phyloP scores from a whole-genome alignment of 2,888 invertebrate genomes.

The Drosophila siamana region DNA sequence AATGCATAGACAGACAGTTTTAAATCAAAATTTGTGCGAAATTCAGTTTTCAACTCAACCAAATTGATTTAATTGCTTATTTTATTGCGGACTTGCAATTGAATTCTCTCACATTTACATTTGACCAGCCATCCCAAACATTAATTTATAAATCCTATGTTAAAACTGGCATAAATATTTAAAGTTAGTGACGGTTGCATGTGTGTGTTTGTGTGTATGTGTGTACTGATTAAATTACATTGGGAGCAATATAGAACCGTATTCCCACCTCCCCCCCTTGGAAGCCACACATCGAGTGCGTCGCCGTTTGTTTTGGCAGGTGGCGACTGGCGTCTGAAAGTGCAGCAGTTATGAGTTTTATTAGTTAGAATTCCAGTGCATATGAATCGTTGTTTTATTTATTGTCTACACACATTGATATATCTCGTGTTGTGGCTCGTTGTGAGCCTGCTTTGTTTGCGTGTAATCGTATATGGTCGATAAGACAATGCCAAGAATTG shows the following conservation, averaged over 20 bases:
- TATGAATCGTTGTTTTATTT: constrained; percentile 37
- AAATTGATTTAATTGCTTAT: too few species aligned
- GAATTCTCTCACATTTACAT: too few species aligned
- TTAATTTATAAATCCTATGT: neutral
- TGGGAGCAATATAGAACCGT: neutral
- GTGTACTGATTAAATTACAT: constrained; percentile 20
- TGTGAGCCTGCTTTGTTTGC: constrained; percentile 57
- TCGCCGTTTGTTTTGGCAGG: constrained; percentile 50
- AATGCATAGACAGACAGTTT: too few species aligned
- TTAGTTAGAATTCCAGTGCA: constrained; percentile 57
- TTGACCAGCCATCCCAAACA: too few species aligned
- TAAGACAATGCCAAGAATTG: constrained; percentile 40
- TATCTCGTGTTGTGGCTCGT: constrained; percentile 12
- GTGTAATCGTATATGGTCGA: constrained; percentile 57
- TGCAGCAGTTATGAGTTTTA: constrained; percentile 28
- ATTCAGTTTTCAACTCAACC: too few species aligned
- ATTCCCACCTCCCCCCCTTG: neutral
- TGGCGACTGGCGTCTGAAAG: constrained; percentile 43
- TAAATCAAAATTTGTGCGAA: too few species aligned
- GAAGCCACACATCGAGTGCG: neutral
- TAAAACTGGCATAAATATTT: neutral
- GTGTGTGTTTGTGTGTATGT: constrained; percentile 5
- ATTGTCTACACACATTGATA: constrained; percentile 30
- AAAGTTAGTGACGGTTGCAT: neutral
- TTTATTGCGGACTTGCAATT: too few species aligned